Percentiles rank a stretch among this genome's conserved stretches.
Evolutionary conservation across 2,113 vertebrate species (phyloP).

Genomic region (Pimephales promelas): DNA sequence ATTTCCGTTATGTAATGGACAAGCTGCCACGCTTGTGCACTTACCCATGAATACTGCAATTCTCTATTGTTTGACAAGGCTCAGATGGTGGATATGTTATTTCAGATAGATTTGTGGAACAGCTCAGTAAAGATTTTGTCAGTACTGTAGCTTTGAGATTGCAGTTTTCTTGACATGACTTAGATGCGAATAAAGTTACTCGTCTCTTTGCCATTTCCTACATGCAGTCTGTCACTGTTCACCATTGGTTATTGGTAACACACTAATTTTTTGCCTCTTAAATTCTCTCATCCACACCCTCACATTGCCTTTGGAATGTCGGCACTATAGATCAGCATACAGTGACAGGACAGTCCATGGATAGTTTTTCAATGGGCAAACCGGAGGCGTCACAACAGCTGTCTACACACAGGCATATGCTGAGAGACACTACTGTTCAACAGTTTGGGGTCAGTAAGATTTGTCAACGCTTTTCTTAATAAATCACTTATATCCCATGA

Average conservation of each 20-base stretch:
- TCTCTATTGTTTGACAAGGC: conserved; percentile 7
- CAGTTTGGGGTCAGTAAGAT: not conserved
- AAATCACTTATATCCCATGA: not conserved
- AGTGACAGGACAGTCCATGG: conserved; percentile 2
- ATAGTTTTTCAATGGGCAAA: conserved; percentile 58
- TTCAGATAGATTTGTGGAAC: not conserved
- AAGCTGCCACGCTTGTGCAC: not conserved
- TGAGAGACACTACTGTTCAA: not conserved
- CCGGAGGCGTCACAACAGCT: conserved; percentile 69
- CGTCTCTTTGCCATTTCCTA: not conserved
- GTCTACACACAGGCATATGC: not conserved
- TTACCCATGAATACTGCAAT: conserved; percentile 16
- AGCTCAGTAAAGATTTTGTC: not conserved
- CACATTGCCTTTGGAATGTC: not conserved
- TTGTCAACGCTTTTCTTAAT: not conserved
- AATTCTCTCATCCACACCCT: not conserved
- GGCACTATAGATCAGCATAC: conserved; percentile 9
- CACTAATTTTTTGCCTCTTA: not conserved
- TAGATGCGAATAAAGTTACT: not conserved
- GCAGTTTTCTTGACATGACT: not conserved
- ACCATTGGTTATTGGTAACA: not conserved
- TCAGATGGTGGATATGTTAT: not conserved
- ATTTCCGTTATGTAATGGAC: conserved; percentile 29
- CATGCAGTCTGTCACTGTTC: not conserved
- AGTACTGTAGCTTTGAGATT: not conserved